phyloP scores from a whole-genome alignment of 2,113 vertebrate genomes.

The Phaetusa simplex region DNA sequence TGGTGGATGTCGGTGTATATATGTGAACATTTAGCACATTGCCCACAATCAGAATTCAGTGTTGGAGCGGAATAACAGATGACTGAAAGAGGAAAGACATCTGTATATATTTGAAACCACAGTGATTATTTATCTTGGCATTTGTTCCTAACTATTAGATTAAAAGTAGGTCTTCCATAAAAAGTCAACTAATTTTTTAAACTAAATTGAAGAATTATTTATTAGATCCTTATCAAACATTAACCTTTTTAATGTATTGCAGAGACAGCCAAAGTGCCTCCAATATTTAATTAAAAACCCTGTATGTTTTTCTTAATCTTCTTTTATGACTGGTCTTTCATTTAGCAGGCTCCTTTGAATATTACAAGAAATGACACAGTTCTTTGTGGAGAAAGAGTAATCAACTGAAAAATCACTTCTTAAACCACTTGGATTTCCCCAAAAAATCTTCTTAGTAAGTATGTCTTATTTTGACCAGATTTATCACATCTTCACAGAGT shows the following conservation, averaged over 20 bases:
- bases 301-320: neutral
- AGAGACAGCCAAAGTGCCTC: neutral
- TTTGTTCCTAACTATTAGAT: conserved; percentile 15
- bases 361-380: neutral
- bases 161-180: neutral
- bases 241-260: neutral
- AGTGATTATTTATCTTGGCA: neutral
- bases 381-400: neutral
- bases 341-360: neutral
- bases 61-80: neutral
- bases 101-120: conserved; percentile 10
- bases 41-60: neutral
- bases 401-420: neutral
- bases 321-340: neutral
- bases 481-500: neutral
- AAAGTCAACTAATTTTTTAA: neutral
- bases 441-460: neutral
- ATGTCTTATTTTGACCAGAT: neutral
- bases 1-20: neutral
- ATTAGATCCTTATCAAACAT: neutral
- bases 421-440: neutral
- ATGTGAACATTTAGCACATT: conserved; percentile 27
- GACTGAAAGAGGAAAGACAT: conserved; percentile 21
- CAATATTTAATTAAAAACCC: neutral
- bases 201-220: neutral